Evolutionary conservation across 1,140 invertebrate genomes (phyloP), one percentile per base, ranked within the genome.

Genomic region (Drosophila cardini): DNA sequence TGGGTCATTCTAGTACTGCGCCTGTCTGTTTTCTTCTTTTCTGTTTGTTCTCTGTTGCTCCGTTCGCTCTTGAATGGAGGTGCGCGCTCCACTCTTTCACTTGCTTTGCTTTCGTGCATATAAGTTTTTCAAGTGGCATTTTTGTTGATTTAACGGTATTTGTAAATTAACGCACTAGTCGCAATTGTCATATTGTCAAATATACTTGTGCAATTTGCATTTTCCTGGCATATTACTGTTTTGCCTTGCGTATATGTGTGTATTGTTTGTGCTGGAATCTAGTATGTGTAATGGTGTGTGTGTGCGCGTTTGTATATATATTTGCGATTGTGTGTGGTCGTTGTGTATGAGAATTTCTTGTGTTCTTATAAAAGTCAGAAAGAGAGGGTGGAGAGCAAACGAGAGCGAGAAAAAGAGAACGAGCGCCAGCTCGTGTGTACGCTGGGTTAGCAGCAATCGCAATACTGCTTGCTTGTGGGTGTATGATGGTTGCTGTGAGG

Each of bases 141-240:
- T 73, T 70, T 74, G 65, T 74, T 70, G 65, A 74, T 70, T 70
- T 74, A 74, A 74, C n/a, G 57, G 65, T 70, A 74, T 70, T 74
- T 74, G 50, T 71, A 71, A 71, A 74, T 78, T 48, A 60, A 63
- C 71, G 71, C 62, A 83, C 50, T 83, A 64, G 16, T 78, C 52
- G 65, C 80, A 74, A 74, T 70, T 63, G 65, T 74, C 52, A 57
- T 63, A 78, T 83, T 65, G 71, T 82, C 69, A 82, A 81, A 77
- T 75, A 60, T 67, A 72, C 60, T 67, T 61, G 68, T 74, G 65
- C 52, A 63, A 56, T 75, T 80, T 68, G 34, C 40, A 74, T 64
- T 62, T 70, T 36, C 18, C 10, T 26, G 21, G 42, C 10, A 42
- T 55, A 57, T 57, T 58, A 30, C 42, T 63, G 42, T 30, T 67